These are phyloP conservation scores for Dynastes grantii DNA, from an alignment of 2,888 invertebrate genomes.

Conservation along the genomic window DNA sequence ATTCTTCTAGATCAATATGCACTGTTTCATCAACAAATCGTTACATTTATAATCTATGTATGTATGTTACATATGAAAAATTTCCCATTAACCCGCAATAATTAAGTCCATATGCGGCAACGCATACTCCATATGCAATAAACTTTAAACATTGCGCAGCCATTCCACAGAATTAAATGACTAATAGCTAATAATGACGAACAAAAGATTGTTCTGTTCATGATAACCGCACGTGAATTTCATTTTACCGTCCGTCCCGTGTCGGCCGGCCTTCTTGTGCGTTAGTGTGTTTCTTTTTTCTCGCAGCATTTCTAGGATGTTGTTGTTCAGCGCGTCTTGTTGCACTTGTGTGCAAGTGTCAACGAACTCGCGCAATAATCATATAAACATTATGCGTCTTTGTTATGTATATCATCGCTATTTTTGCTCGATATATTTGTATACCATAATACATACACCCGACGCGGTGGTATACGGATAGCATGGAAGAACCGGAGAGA, in stretches of 20 bases:
- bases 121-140: background rate
- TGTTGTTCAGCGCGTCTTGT: slow-evolving; percentile 1
- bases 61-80: no score
- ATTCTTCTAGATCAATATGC: no score
- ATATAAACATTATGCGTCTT: slow-evolving; percentile 45
- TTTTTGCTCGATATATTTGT: slow-evolving; percentile 41
- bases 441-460: background rate
- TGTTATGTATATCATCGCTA: slow-evolving; percentile 48
- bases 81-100: background rate
- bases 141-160: slow-evolving; percentile 8
- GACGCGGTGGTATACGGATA: background rate
- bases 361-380: slow-evolving; percentile 46
- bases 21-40: no score
- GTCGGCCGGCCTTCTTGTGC: no score
- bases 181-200: slow-evolving; percentile 24
- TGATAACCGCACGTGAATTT: slow-evolving; percentile 43
- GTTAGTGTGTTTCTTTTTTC: background rate
- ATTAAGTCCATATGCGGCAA: slow-evolving; percentile 1
- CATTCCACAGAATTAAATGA: background rate
- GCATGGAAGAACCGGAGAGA: slow-evolving; percentile 10
- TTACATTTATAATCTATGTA: no score
- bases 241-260: slow-evolving; percentile 6
- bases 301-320: background rate
- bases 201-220: slow-evolving; percentile 25
- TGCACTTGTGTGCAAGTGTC: slow-evolving; percentile 31